A percentile compares a stretch with the other conserved stretches of the same genome.
Conservation (phyloP, 2,888 invertebrate genomes). For the Poecilus cupreus region DNA sequence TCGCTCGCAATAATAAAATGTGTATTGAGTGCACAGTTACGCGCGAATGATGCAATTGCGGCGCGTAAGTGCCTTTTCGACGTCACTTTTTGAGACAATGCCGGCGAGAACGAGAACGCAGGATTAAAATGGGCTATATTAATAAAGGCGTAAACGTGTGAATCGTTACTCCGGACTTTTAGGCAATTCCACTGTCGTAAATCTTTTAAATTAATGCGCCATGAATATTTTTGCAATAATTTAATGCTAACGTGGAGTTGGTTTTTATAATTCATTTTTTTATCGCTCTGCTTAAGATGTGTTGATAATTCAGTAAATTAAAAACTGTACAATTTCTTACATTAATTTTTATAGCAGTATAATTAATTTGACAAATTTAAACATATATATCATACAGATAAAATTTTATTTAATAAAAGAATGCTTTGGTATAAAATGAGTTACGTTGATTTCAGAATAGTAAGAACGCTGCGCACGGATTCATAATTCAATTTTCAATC, state of each 20-base stretch:
- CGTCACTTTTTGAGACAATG: not conserved
- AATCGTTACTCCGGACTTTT: slow-evolving; percentile 6
- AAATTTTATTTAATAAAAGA: not conserved
- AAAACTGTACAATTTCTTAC: not conserved
- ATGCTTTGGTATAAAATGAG: no score
- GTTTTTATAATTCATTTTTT: slow-evolving; percentile 44
- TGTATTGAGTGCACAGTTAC: slow-evolving; percentile 60
- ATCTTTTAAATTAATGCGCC: slow-evolving; percentile 37
- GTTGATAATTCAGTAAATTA: slow-evolving; percentile 29
- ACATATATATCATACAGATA: not conserved
- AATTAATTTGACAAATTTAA: slow-evolving; percentile 24
- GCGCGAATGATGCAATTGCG: slow-evolving; percentile 51
- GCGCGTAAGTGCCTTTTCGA: slow-evolving; percentile 34
- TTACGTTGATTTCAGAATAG: no score
- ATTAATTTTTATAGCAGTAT: not conserved
- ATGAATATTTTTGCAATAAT: slow-evolving; percentile 32
- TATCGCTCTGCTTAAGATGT: slow-evolving; percentile 26
- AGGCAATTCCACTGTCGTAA: slow-evolving; percentile 18
- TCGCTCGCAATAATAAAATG: slow-evolving; percentile 61
- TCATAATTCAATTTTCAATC: not conserved
- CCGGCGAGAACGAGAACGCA: not conserved
- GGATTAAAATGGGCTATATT: slow-evolving; percentile 21
- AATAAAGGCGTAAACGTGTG: slow-evolving; percentile 35
- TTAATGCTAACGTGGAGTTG: slow-evolving; percentile 8
- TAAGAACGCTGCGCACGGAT: no score